These are phyloP conservation scores for Eriosoma lanigerum DNA, from an alignment of 1,140 invertebrate species.

Conservation along the genomic window DNA sequence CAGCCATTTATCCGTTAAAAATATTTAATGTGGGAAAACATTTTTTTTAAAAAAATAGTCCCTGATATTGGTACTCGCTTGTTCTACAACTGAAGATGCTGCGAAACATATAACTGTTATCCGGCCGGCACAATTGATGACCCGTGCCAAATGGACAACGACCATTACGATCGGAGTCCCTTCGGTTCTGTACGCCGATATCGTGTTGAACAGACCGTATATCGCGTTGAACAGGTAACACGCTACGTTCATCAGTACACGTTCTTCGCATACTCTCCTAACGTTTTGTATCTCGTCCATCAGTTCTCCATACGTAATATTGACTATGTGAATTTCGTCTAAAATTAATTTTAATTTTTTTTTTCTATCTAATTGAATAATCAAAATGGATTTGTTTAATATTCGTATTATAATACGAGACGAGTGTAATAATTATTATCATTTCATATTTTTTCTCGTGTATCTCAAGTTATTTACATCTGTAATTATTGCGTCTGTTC, in stretches of 20 bases:
- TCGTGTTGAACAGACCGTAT: slow-evolving; percentile 40
- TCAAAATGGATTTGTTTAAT: no score
- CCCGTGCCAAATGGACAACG: slow-evolving; percentile 25
- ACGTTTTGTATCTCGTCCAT: neutral
- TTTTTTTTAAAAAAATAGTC: no score
- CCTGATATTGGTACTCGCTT: neutral
- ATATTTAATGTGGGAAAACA: no score
- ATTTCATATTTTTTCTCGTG: no score
- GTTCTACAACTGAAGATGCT: slow-evolving; percentile 28
- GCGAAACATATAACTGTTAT: slow-evolving; percentile 40
- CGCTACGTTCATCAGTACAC: slow-evolving; percentile 4
- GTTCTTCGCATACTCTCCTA: neutral
- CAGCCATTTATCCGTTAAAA: no score
- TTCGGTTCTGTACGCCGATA: slow-evolving; percentile 26
- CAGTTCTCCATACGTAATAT: neutral
- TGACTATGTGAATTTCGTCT: slow-evolving; percentile 1
- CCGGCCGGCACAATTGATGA: slow-evolving; percentile 14
- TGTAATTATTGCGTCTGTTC: no score
- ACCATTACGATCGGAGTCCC: neutral
- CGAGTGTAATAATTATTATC: no score
- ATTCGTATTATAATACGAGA: no score
- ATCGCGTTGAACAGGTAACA: slow-evolving; percentile 49
- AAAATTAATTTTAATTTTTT: no score
- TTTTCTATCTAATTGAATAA: no score
- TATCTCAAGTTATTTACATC: no score